These are phyloP conservation scores for Cerastis rubricosa DNA, from an alignment of 2,888 invertebrate species.

Conservation along the genomic window DNA sequence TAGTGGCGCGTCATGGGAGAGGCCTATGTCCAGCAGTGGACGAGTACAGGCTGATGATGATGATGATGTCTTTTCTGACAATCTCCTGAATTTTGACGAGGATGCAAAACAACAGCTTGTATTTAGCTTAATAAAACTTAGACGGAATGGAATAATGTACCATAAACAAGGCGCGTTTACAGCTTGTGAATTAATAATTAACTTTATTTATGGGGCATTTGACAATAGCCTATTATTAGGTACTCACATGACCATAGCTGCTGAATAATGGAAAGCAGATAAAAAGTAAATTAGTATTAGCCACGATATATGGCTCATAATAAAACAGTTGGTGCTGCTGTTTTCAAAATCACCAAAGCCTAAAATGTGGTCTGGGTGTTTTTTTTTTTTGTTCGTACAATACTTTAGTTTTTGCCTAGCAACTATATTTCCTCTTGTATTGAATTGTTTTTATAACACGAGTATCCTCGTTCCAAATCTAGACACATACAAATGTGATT, in stretches of 20 bases:
- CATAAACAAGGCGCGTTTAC: neutral
- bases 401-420: neutral
- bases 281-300: conserved; percentile 4
- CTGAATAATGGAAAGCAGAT: neutral
- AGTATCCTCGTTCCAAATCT: conserved; percentile 6
- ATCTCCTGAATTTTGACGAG: too few relatives aligned
- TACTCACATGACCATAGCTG: neutral
- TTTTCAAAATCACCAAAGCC: neutral
- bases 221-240: neutral
- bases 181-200: neutral
- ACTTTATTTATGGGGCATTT: neutral
- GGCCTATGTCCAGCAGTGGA: too few relatives aligned
- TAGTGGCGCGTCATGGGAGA: too few relatives aligned
- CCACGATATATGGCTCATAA: neutral
- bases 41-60: too few relatives aligned
- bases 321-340: neutral
- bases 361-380: neutral
- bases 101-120: too few relatives aligned
- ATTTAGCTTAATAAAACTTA: neutral
- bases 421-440: neutral
- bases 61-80: too few relatives aligned
- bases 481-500: neutral
- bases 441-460: conserved; percentile 3
- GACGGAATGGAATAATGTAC: neutral
- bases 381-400: neutral